Conservation (phyloP, 2,888 invertebrate genomes). For the Melitaea athalia region DNA sequence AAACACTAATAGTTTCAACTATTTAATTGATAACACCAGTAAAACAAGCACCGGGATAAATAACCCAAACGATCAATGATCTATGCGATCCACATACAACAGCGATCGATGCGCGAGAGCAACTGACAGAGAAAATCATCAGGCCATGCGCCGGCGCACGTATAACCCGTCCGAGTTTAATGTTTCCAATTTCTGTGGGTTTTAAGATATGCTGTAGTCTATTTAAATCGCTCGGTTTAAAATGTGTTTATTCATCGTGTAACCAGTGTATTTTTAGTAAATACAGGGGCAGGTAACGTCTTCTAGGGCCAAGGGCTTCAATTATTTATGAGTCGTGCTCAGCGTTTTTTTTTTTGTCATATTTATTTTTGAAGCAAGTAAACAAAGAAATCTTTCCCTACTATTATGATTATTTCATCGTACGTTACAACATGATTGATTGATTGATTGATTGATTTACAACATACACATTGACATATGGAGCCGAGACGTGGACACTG, state of each 20-base stretch:
- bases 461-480: too few relatives aligned
- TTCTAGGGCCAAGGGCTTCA: constrained; percentile 69
- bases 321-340: constrained; percentile 32
- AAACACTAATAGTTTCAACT: constrained; percentile 25
- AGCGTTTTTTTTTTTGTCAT: constrained; percentile 24
- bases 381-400: background rate
- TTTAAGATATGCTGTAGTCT: constrained; percentile 30
- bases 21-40: constrained; percentile 43
- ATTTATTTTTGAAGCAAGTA: constrained; percentile 19
- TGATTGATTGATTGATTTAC: too few relatives aligned
- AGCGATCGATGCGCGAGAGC: constrained; percentile 71
- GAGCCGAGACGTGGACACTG: too few relatives aligned
- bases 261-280: constrained; percentile 77
- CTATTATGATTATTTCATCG: too few relatives aligned
- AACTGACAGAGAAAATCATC: constrained; percentile 71
- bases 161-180: constrained; percentile 56
- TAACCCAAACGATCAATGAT: constrained; percentile 38
- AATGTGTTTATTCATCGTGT: constrained; percentile 73
- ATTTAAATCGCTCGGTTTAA: constrained; percentile 42
- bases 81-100: constrained; percentile 46
- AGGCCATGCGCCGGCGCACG: constrained; percentile 70
- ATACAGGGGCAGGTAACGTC: constrained; percentile 73
- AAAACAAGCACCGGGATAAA: constrained; percentile 37
- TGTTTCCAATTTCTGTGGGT: constrained; percentile 37
- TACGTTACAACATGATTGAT: too few relatives aligned